These are phyloP conservation scores for Eupeodes luniger DNA, from an alignment of 2,888 invertebrate genomes.

Conservation along the genomic window DNA sequence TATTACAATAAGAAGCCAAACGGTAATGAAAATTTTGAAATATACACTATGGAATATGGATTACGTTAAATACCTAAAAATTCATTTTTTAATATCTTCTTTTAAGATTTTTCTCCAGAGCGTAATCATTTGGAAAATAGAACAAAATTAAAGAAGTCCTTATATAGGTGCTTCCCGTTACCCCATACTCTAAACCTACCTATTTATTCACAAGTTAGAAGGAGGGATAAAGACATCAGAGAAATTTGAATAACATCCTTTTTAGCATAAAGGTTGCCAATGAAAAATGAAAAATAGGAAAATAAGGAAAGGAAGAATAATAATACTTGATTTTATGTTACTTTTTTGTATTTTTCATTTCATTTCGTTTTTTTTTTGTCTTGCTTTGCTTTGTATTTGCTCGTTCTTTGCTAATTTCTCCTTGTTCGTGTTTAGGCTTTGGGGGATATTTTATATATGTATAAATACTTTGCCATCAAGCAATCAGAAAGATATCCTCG, in stretches of 20 bases:
- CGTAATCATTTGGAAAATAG: slow-evolving; percentile 23
- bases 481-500: slow-evolving; percentile 68
- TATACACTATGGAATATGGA: neutral
- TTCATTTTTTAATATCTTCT: slow-evolving; percentile 14
- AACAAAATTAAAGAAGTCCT: slow-evolving; percentile 3
- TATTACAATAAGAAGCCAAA: neutral
- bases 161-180: too few species aligned
- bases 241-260: slow-evolving; percentile 42
- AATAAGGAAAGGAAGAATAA: slow-evolving; percentile 12
- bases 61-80: neutral
- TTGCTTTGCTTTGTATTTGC: neutral
- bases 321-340: neutral
- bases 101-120: neutral
- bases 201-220: too few species aligned
- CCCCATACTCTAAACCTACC: too few species aligned
- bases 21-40: neutral
- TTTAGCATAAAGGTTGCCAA: slow-evolving; percentile 40
- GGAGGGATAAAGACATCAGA: neutral
- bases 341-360: too few species aligned
- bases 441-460: slow-evolving; percentile 56
- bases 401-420: slow-evolving; percentile 59
- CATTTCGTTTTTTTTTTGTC: slow-evolving; percentile 27
- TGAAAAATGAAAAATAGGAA: neutral
- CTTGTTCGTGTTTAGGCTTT: slow-evolving; percentile 46
- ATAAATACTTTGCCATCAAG: slow-evolving; percentile 13